phyloP scores from a whole-genome alignment of 2,113 vertebrate genomes.

The pig (Sus scrofa) region T2T-Sscrofa CM000827.6:92345001-92345500 shows the following conservation, averaged over 20 bases:
- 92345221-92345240: constrained; percentile 39
- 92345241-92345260: constrained; percentile 70
- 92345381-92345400: constrained; percentile 76
- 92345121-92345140: not conserved
- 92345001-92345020: not conserved
- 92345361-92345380: constrained; percentile 62
- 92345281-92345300: constrained; percentile 50
- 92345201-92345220: constrained; percentile 71
- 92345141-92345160: not conserved
- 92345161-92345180: not conserved
- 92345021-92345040: not conserved
- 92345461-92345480: constrained; percentile 84
- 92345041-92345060: not conserved
- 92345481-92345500: constrained; percentile 84
- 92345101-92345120: not conserved
- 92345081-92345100: not conserved
- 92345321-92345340: constrained; percentile 46
- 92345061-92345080: not conserved
- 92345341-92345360: constrained; percentile 58
- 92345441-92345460: constrained; percentile 84
- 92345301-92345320: constrained; percentile 68
- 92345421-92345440: constrained; percentile 83
- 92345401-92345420: constrained; percentile 77
- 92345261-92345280: constrained; percentile 26
- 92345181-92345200: constrained; percentile 64